Conservation (phyloP, 1,140 invertebrate genomes). For the Drosophila nasuta region DNA sequence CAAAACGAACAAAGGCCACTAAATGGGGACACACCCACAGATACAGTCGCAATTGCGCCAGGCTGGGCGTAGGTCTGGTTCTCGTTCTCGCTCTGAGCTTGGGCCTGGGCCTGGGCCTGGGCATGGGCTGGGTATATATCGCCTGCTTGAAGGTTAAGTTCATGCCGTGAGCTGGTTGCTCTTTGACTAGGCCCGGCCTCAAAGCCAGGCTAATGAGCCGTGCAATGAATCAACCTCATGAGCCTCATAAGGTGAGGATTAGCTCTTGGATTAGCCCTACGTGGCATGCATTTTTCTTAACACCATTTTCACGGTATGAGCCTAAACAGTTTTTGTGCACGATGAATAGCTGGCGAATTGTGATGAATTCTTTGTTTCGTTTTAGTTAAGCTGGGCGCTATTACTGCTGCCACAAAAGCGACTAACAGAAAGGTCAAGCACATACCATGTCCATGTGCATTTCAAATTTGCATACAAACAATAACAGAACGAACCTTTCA, state of each 20-base stretch:
- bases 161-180: conserved; percentile 51
- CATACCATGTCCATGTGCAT: conserved; percentile 10
- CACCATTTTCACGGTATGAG: neutral
- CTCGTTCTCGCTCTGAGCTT: conserved; percentile 11
- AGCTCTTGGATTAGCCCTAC: conserved; percentile 33
- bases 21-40: conserved; percentile 48
- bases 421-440: conserved; percentile 38
- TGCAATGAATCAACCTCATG: conserved; percentile 46
- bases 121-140: conserved; percentile 23
- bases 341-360: conserved; percentile 41
- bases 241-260: conserved; percentile 50
- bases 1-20: conserved; percentile 45
- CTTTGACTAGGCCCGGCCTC: conserved; percentile 55
- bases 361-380: conserved; percentile 13
- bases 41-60: neutral
- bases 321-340: conserved; percentile 21
- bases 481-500: conserved; percentile 21
- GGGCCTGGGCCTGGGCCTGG: conserved; percentile 9
- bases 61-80: conserved; percentile 16
- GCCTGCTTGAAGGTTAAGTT: conserved; percentile 69
- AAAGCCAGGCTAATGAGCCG: conserved; percentile 56
- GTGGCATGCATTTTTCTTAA: conserved; percentile 13
- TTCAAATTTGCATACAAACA: conserved; percentile 34
- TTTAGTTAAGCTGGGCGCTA: neutral
- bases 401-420: conserved; percentile 7